Evolutionary conservation across 2,113 vertebrate genomes (phyloP).

Genomic region (Herpetotheres cachinnans): DNA sequence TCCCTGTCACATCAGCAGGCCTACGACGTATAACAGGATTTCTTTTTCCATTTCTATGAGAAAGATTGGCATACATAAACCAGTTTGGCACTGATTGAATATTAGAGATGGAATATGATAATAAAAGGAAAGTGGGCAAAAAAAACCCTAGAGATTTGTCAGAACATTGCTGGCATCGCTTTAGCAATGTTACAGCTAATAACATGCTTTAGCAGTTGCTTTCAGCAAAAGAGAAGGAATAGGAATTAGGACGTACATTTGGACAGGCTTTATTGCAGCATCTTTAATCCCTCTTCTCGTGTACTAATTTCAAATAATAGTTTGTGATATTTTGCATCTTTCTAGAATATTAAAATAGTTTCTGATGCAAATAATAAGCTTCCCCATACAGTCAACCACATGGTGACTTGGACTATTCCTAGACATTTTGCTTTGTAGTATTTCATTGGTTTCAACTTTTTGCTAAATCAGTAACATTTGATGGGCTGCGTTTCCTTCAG

Average conservation of each 20-base stretch:
- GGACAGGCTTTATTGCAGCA: not conserved
- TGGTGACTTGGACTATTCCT: not conserved
- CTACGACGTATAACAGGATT: not conserved
- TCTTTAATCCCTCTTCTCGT: not conserved
- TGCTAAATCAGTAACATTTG: not conserved
- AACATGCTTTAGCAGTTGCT: slow-evolving; percentile 21
- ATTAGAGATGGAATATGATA: slow-evolving; percentile 14
- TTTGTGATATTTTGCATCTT: not conserved
- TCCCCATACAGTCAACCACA: not conserved
- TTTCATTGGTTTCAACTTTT: not conserved
- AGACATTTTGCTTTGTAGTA: not conserved
- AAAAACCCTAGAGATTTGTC: slow-evolving; percentile 5
- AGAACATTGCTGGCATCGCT: not conserved
- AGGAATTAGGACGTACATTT: not conserved
- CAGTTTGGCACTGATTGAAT: slow-evolving; percentile 7
- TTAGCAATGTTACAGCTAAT: not conserved
- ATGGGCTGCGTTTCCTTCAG: not conserved
- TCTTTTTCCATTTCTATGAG: slow-evolving; percentile 2
- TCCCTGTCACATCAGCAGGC: not conserved
- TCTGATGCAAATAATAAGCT: not conserved
- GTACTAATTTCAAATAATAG: not conserved
- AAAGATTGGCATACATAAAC: slow-evolving; percentile 10
- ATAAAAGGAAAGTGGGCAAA: slow-evolving; percentile 11
- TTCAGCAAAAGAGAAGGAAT: slow-evolving; percentile 14
- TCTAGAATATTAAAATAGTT: not conserved